Evolutionary conservation across 2,113 vertebrate genomes (phyloP).

Genomic region (Datnioides undecimradiatus): DNA sequence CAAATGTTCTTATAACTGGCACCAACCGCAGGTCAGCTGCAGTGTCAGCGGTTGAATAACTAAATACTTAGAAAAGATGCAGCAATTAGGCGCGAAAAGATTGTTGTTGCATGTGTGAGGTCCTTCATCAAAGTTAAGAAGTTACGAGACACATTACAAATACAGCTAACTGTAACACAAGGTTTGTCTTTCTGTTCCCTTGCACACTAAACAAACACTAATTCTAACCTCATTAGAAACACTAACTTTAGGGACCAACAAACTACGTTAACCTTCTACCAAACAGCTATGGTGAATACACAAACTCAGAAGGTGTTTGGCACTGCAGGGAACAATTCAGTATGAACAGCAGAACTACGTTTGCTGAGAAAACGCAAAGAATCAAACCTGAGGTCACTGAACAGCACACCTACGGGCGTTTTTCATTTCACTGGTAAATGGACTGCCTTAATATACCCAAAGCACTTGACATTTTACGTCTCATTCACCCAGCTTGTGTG

Average conservation of each 20-base stretch:
- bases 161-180: neutral
- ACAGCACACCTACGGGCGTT: neutral
- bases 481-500: neutral
- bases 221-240: slow-evolving; percentile 1
- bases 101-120: neutral
- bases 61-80: neutral
- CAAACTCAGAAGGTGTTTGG: neutral
- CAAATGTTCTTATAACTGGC: neutral
- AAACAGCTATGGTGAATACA: neutral
- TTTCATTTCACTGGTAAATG: neutral
- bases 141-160: neutral
- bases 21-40: no score
- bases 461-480: neutral
- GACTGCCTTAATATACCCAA: neutral
- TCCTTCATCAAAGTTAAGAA: neutral
- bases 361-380: neutral
- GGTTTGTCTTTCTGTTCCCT: neutral
- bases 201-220: neutral
- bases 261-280: neutral
- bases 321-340: neutral
- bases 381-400: neutral
- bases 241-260: neutral
- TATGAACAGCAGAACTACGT: neutral
- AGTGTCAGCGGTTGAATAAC: neutral
- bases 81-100: neutral